Evolutionary conservation across 2,888 invertebrate genomes (phyloP), one percentile per base, ranked within the genome.

Genomic region (Tanaodytes sp.): DNA sequence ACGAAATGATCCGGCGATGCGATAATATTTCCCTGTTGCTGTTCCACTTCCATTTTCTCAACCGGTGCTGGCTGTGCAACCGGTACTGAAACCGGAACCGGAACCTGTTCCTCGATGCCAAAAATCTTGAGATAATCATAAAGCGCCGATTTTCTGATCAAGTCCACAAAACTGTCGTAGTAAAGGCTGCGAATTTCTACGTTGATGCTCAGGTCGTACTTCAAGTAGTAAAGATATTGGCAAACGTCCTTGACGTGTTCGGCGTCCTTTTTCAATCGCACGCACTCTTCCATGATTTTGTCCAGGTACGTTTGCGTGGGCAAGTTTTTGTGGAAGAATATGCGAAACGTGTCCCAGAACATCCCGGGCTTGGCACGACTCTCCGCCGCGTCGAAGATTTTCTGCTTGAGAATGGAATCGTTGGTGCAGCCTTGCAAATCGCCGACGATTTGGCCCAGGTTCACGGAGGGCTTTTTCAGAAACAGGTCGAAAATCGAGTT

Each of bases 311-410:
- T 12, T 6, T 33, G 6, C 16, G 6, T 15, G 2, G 63, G 63
- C 6, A 42, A 14, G 27, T 37, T 46, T 9, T 36, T 16, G 12
- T 18, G 51, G 23, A 69, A 69, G n/a, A 57, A 59, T 1, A 12
- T 2, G 1, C 37, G 20, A 15, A 69, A 69, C 2, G 68, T 68
- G 31, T 52, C 42, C 68, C 68, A 68, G 20, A 57, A 68, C 2
- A 37, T 19, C 1, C 68, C 68, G 0, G 46, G 52, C n/a, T n/a
- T n/a, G n/a, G n/a, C n/a, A n/a, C n/a, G 16, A 12, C 16, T 57
- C 5, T n/a, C n/a, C n/a, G n/a, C n/a, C n/a, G n/a, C n/a, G n/a
- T n/a, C n/a, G n/a, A n/a, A n/a, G n/a, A n/a, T n/a, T n/a, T n/a
- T n/a, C n/a, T n/a, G n/a, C n/a, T n/a, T n/a, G n/a, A n/a, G n/a